Conservation (phyloP, 1,140 invertebrate species). For the Caligus rogercresseyi region DNA sequence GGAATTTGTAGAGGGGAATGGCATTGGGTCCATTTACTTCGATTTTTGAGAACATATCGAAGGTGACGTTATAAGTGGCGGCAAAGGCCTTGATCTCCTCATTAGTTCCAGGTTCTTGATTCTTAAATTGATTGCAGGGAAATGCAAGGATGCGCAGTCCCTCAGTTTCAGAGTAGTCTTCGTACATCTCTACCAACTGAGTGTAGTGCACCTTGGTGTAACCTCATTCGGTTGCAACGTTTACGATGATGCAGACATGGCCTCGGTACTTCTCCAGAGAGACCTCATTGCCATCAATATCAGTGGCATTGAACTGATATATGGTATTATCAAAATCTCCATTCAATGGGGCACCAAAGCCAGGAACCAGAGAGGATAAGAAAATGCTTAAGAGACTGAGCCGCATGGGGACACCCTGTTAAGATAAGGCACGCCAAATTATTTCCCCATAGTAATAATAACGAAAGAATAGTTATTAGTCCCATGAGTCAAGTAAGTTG, state of each 20-base stretch:
- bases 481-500: too few relatives aligned
- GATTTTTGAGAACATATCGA: conserved; percentile 59
- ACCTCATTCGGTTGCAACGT: conserved; percentile 70
- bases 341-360: too few relatives aligned
- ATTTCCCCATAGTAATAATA: too few relatives aligned
- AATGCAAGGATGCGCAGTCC: conserved; percentile 64
- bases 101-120: conserved; percentile 52
- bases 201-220: conserved; percentile 58
- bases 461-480: too few relatives aligned
- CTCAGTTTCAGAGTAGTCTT: conserved; percentile 41
- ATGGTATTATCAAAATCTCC: too few relatives aligned
- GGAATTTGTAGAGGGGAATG: conserved; percentile 67
- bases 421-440: too few relatives aligned
- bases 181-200: conserved; percentile 50
- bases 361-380: too few relatives aligned
- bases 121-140: conserved; percentile 81
- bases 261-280: conserved; percentile 49
- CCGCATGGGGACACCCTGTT: too few relatives aligned
- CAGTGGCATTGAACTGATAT: conserved; percentile 52
- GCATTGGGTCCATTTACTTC: conserved; percentile 71
- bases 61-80: conserved; percentile 46
- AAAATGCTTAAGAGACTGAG: too few relatives aligned
- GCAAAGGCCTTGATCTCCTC: conserved; percentile 54
- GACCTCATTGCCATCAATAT: too few relatives aligned
- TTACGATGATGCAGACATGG: conserved; percentile 54